Conservation (phyloP, 2,888 invertebrate species). For the Aphrophora alni region DNA sequence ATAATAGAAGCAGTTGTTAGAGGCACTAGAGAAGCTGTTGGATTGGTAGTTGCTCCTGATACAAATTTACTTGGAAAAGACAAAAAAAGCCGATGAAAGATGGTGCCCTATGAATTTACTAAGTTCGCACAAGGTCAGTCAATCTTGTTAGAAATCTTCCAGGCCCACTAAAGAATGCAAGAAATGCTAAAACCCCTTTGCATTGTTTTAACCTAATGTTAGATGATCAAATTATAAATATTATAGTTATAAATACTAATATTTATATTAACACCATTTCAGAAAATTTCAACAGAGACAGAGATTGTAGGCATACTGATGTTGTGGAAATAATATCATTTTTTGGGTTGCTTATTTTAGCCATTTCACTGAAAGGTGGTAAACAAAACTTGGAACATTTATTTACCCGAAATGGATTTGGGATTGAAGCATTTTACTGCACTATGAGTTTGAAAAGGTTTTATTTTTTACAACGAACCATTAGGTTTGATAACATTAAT, state of each 20-base stretch:
- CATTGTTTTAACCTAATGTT: conserved; percentile 24
- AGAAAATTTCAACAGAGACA: background rate
- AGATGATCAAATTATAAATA: conserved; percentile 25
- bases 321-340: conserved; percentile 22
- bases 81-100: conserved; percentile 7
- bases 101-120: background rate
- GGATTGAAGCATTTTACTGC: conserved; percentile 24
- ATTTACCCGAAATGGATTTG: conserved; percentile 17
- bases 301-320: conserved; percentile 19
- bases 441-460: conserved; percentile 19
- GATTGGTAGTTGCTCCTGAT: background rate
- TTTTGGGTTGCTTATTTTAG: conserved; percentile 16
- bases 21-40: background rate
- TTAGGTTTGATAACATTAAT: conserved; percentile 23
- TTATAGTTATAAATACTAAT: conserved; percentile 20
- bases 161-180: conserved; percentile 16
- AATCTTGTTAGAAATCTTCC: conserved; percentile 17
- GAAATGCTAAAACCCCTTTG: conserved; percentile 23
- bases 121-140: conserved; percentile 18
- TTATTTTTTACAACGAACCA: conserved; percentile 6
- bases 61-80: conserved; percentile 22
- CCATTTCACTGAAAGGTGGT: conserved; percentile 4
- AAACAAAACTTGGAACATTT: conserved; percentile 29
- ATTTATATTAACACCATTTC: conserved; percentile 14
- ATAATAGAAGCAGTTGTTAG: conserved; percentile 16